A percentile compares a stretch with the other conserved stretches of the same genome.
These are phyloP conservation scores for Sebastes cheni DNA, from an alignment of 2,797 vertebrate species.

Conservation along the genomic window DNA sequence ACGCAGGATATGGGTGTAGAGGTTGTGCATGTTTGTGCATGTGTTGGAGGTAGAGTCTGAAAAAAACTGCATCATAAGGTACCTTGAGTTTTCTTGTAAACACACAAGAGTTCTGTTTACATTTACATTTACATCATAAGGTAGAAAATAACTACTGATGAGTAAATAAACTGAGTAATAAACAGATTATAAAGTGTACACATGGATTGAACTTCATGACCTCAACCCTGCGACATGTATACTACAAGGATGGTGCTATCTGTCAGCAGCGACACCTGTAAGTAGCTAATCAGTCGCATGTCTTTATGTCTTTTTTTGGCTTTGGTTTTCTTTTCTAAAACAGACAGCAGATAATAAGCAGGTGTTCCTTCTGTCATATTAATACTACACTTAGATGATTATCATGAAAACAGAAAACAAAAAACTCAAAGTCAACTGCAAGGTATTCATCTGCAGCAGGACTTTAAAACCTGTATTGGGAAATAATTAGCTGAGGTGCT, in stretches of 20 bases:
- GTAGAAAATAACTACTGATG: too few species aligned
- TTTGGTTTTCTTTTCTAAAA: background rate
- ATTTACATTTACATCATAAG: too few species aligned
- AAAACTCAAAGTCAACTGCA: constrained; percentile 27
- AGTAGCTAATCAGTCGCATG: background rate
- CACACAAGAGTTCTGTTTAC: too few species aligned
- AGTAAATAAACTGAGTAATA: too few species aligned
- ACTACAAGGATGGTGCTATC: too few species aligned
- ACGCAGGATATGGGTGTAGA: background rate
- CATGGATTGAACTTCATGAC: too few species aligned
- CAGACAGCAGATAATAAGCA: constrained; percentile 20
- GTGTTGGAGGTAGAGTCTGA: too few species aligned
- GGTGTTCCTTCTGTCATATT: constrained; percentile 8
- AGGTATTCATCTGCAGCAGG: constrained; percentile 42
- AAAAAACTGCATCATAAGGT: too few species aligned
- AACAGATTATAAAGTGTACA: too few species aligned
- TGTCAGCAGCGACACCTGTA: too few species aligned
- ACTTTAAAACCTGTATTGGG: constrained; percentile 58
- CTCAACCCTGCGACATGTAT: too few species aligned
- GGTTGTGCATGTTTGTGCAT: background rate
- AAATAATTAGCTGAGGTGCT: constrained; percentile 62
- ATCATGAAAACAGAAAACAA: constrained; percentile 1
- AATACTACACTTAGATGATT: constrained; percentile 8
- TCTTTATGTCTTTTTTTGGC: background rate
- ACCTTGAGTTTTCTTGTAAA: too few species aligned